Conservation (phyloP, 2,888 invertebrate species). For the Yponomeuta evonymella region DNA sequence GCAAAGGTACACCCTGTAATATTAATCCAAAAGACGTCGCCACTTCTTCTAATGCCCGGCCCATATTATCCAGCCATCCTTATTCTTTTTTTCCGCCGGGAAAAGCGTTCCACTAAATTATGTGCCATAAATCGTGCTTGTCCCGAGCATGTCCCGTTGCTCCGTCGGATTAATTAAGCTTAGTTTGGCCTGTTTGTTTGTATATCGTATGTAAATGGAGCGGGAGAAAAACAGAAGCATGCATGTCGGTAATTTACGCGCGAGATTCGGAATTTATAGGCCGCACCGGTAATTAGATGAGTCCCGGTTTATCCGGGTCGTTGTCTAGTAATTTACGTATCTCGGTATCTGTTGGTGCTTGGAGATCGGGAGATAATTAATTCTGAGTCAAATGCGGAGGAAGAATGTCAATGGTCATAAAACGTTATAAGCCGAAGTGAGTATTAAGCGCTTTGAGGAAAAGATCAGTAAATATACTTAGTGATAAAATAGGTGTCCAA, state of each 20-base stretch:
- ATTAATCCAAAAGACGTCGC: constrained; percentile 17
- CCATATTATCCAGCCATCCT: constrained; percentile 47
- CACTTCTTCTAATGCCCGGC: constrained; percentile 28
- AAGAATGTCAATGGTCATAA: no score
- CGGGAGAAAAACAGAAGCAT: constrained; percentile 4
- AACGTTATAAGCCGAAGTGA: no score
- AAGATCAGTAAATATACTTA: no score
- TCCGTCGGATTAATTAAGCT: constrained; percentile 56
- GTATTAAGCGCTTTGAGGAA: no score
- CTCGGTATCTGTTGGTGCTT: background rate
- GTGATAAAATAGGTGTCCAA: no score
- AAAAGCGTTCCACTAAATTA: constrained; percentile 47
- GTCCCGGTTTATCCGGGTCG: background rate
- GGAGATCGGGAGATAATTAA: background rate
- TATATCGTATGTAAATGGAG: constrained; percentile 4
- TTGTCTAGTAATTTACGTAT: constrained; percentile 1
- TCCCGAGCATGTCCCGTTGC: constrained; percentile 51
- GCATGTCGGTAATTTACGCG: constrained; percentile 1
- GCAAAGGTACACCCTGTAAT: background rate
- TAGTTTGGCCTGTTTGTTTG: background rate
- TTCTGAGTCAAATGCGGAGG: background rate
- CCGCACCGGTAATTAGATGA: background rate
- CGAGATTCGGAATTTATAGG: background rate
- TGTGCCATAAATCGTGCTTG: constrained; percentile 56
- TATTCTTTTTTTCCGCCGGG: constrained; percentile 45